Percentiles rank a stretch among this genome's conserved stretches.
Conservation (phyloP, 2,888 invertebrate genomes). For the Hemaris fuciformis region DNA sequence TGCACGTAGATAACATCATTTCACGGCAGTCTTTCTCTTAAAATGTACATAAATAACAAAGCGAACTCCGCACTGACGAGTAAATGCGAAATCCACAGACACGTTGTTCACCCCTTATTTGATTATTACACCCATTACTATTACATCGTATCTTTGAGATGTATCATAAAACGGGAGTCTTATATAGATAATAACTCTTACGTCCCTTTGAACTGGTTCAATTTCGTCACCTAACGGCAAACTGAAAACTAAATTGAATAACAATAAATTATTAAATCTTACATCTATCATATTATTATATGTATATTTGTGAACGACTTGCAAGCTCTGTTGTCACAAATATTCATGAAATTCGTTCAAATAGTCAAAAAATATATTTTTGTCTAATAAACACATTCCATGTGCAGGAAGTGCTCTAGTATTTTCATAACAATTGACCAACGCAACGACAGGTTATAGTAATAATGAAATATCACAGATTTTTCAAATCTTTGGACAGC, state of each 20-base stretch:
- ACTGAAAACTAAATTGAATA: conserved; percentile 80
- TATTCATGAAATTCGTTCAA: conserved; percentile 75
- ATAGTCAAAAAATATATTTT: conserved; percentile 82
- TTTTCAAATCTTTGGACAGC: conserved; percentile 81
- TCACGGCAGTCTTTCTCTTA: conserved; percentile 77
- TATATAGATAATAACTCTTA: conserved; percentile 78
- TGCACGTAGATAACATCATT: conserved; percentile 67
- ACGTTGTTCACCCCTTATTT: conserved; percentile 71
- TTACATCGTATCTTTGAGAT: conserved; percentile 58
- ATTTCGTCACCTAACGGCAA: conserved; percentile 78
- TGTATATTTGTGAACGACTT: conserved; percentile 74
- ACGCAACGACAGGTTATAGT: conserved; percentile 78
- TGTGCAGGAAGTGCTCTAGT: conserved; percentile 32
- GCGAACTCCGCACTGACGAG: conserved; percentile 60
- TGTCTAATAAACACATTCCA: conserved; percentile 73
- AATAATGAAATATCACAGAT: conserved; percentile 81
- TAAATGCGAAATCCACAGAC: conserved; percentile 65
- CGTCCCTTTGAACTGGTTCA: conserved; percentile 79
- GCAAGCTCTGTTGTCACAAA: conserved; percentile 75
- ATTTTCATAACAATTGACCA: conserved; percentile 81
- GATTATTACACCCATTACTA: conserved; percentile 59
- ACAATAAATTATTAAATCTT: conserved; percentile 82
- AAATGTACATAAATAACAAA: conserved; percentile 77
- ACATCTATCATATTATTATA: conserved; percentile 76
- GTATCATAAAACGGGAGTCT: conserved; percentile 58